phyloP scores from a whole-genome alignment of 2,113 vertebrate genomes.

The Lethenteron camtschaticum region DNA sequence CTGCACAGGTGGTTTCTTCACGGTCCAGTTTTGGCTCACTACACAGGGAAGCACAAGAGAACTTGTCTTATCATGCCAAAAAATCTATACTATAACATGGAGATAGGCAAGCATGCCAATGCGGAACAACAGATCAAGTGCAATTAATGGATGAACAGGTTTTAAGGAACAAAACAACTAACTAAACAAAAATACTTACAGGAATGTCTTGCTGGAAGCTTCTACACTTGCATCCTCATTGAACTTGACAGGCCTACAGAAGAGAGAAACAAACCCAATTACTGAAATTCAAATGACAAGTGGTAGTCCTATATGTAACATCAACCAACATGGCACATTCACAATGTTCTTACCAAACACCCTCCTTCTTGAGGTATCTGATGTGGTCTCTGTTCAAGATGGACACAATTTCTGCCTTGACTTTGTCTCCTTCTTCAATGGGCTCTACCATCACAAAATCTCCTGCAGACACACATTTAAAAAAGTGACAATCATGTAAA shows the following conservation, averaged over 20 bases:
- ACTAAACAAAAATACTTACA: background rate
- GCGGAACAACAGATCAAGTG: too few species aligned
- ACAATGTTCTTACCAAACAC: conserved; percentile 31
- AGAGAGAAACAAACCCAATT: background rate
- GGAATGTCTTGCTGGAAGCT: background rate
- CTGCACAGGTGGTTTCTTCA: background rate
- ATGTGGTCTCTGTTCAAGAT: conserved; percentile 63
- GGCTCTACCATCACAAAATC: conserved; percentile 69
- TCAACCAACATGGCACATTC: background rate
- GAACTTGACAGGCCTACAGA: background rate
- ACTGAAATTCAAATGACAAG: background rate
- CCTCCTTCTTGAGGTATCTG: conserved; percentile 34
- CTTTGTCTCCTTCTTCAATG: conserved; percentile 66
- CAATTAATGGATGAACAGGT: background rate
- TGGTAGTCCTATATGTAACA: background rate
- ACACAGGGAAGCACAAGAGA: background rate
- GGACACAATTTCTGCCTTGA: conserved; percentile 57
- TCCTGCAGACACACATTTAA: conserved; percentile 18
- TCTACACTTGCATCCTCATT: background rate
- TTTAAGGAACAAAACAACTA: background rate
- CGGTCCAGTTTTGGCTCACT: background rate
- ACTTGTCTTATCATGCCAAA: too few species aligned
- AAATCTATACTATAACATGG: too few species aligned
- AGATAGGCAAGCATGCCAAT: too few species aligned
- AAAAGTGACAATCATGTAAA: background rate